Evolutionary conservation across 2,888 invertebrate species (phyloP).

Genomic region (Rhorus exstirpatorius): DNA sequence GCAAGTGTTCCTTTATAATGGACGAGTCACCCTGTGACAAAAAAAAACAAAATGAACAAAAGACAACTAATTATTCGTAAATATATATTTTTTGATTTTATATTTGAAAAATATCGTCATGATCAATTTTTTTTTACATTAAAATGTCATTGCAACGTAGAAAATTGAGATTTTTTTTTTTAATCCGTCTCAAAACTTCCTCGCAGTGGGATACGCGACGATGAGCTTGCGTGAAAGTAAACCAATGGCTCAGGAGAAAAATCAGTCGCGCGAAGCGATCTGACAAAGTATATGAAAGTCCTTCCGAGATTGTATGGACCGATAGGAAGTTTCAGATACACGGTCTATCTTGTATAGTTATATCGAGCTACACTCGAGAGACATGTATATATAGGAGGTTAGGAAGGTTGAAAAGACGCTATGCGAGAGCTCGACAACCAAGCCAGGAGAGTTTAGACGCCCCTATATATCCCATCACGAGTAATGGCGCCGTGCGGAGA

Average conservation of each 20-base stretch:
- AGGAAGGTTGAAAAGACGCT: slow-evolving; percentile 12
- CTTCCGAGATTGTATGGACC: slow-evolving; percentile 30
- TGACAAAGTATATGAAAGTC: slow-evolving; percentile 34
- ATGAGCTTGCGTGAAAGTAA: no score
- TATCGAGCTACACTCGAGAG: slow-evolving; percentile 21
- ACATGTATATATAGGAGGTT: neutral
- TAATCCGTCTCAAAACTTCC: no score
- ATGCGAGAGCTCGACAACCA: slow-evolving; percentile 5
- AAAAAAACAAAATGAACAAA: no score
- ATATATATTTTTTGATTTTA: no score
- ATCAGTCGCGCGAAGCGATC: slow-evolving; percentile 27
- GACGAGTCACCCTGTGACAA: no score
- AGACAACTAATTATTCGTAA: no score
- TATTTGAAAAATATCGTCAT: no score
- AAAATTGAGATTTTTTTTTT: neutral
- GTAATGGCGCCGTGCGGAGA: slow-evolving; percentile 23
- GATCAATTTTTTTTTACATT: no score
- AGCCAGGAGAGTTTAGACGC: slow-evolving; percentile 25
- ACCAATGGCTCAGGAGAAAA: slow-evolving; percentile 6
- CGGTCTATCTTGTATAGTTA: neutral
- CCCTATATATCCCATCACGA: neutral
- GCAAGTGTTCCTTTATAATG: no score
- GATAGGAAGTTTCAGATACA: slow-evolving; percentile 28
- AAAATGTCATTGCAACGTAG: neutral
- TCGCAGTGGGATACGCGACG: no score